These are phyloP conservation scores for Operophtera brumata DNA, from an alignment of 2,888 invertebrate species.

Conservation along the genomic window DNA sequence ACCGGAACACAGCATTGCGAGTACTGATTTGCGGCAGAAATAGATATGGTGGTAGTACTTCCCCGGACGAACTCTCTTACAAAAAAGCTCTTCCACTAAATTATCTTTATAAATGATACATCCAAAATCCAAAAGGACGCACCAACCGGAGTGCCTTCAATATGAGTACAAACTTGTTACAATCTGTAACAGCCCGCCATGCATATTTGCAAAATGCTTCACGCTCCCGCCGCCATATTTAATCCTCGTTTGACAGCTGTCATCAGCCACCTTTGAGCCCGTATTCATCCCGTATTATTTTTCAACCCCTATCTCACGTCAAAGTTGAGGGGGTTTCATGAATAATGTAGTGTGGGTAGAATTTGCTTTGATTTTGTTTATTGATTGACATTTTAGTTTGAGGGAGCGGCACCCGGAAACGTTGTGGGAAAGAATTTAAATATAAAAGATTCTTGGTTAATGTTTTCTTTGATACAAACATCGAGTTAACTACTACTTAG, in stretches of 20 bases:
- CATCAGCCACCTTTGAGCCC: conserved; percentile 48
- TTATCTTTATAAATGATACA: too few relatives aligned
- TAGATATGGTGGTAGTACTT: too few relatives aligned
- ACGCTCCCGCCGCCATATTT: conserved; percentile 44
- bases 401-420: background rate
- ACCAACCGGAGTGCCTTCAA: too few relatives aligned
- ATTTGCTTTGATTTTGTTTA: conserved; percentile 25
- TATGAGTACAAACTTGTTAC: too few relatives aligned
- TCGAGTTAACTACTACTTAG: too few relatives aligned
- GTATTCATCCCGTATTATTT: conserved; percentile 47
- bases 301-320: conserved; percentile 38
- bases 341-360: conserved; percentile 28
- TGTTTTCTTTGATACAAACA: background rate
- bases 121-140: too few relatives aligned
- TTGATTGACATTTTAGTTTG: conserved; percentile 16
- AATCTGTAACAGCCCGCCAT: conserved; percentile 7
- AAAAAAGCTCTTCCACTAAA: too few relatives aligned
- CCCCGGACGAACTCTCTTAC: too few relatives aligned
- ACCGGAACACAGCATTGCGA: too few relatives aligned
- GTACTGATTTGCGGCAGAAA: too few relatives aligned
- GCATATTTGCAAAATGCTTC: conserved; percentile 14
- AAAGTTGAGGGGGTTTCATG: conserved; percentile 26
- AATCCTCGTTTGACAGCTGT: conserved; percentile 64
- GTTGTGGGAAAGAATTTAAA: background rate
- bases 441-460: background rate